These are phyloP conservation scores for Drosophila ezoana DNA, from an alignment of 2,888 invertebrate species.

Conservation along the genomic window DNA sequence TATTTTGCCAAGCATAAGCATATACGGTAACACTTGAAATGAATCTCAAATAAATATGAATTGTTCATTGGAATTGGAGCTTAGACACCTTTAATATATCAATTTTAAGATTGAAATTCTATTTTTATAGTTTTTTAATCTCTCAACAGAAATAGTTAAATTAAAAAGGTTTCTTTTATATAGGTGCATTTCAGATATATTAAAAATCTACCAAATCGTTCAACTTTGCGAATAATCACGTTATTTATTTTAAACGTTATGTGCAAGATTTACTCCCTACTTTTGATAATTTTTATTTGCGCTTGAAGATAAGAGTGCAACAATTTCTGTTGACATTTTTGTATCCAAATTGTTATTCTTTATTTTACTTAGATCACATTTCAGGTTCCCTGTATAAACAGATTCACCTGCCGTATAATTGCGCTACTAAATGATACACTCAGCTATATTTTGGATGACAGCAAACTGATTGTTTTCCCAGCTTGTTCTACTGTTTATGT, in stretches of 20 bases:
- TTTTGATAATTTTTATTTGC: slow-evolving; percentile 20
- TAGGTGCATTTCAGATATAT: too few species aligned
- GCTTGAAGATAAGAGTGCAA: slow-evolving; percentile 15
- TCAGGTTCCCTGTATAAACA: slow-evolving; percentile 13
- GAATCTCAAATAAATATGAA: not conserved
- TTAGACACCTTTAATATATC: too few species aligned
- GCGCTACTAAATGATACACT: slow-evolving; percentile 5
- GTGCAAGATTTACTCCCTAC: not conserved
- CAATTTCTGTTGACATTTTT: slow-evolving; percentile 13
- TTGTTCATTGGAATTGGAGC: too few species aligned
- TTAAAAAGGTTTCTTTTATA: too few species aligned
- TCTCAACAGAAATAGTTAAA: too few species aligned
- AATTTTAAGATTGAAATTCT: too few species aligned
- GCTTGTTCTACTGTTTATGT: slow-evolving; percentile 18
- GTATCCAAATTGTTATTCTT: slow-evolving; percentile 10
- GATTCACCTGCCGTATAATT: slow-evolving; percentile 17
- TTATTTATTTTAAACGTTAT: not conserved
- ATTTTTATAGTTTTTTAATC: too few species aligned
- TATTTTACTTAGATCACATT: slow-evolving; percentile 4
- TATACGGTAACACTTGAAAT: not conserved
- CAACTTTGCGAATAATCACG: not conserved
- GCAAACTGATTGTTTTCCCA: slow-evolving; percentile 16
- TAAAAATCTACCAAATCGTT: not conserved
- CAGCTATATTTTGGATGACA: not conserved
- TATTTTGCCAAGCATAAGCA: not conserved